Percentiles rank a stretch among this genome's conserved stretches.
Conservation (phyloP, 2,888 invertebrate genomes). For the Xestia c-nigrum region DNA sequence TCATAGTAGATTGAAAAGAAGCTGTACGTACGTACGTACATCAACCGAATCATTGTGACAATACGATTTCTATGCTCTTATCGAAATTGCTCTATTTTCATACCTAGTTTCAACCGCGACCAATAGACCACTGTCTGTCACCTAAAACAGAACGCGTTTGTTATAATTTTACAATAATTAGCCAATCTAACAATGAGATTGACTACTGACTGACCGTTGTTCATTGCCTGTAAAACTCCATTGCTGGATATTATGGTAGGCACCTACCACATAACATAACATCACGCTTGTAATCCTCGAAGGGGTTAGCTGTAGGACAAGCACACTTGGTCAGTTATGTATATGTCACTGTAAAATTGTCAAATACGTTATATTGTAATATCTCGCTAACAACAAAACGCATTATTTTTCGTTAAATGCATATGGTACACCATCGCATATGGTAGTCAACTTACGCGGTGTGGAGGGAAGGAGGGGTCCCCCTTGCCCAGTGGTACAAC, state of each 20-base stretch:
- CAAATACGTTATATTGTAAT: too few species aligned
- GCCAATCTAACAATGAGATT: conserved; percentile 26
- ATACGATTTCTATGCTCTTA: conserved; percentile 36
- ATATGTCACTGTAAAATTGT: too few species aligned
- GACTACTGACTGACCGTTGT: conserved; percentile 20
- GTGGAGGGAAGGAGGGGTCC: too few species aligned
- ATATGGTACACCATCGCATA: too few species aligned
- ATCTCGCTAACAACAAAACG: too few species aligned
- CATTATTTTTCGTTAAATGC: too few species aligned
- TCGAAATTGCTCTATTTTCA: conserved; percentile 39
- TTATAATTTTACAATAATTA: conserved; percentile 25
- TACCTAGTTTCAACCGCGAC: background rate
- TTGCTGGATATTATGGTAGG: background rate
- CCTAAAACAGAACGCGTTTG: conserved; percentile 25
- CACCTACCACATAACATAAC: too few species aligned
- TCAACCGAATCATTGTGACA: conserved; percentile 1
- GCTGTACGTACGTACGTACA: background rate
- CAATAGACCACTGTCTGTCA: conserved; percentile 15
- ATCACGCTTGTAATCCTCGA: too few species aligned
- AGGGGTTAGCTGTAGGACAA: too few species aligned
- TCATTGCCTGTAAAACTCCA: conserved; percentile 23
- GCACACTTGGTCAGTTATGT: too few species aligned
- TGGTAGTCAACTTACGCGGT: too few species aligned
- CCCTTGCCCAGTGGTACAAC: too few species aligned
- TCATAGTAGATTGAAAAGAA: background rate